Conservation (phyloP, 2,113 vertebrate genomes). For the pig (Sus scrofa) region T2T-Sscrofa CM000818.6:79948501-79949000, state of each 20-base stretch:
- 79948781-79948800: too few relatives aligned
- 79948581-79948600: not conserved
- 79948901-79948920: constrained; percentile 26
- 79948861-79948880: too few relatives aligned
- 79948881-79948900: not conserved
- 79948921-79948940: not conserved
- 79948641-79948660: not conserved
- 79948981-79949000: constrained; percentile 23
- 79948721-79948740: too few relatives aligned
- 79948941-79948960: not conserved
- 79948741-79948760: too few relatives aligned
- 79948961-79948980: not conserved
- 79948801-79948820: too few relatives aligned
- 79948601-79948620: not conserved
- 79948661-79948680: too few relatives aligned
- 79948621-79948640: not conserved
- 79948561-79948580: not conserved
- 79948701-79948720: too few relatives aligned
- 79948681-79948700: too few relatives aligned
- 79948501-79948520: not conserved
- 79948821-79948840: too few relatives aligned
- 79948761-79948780: too few relatives aligned
- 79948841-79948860: too few relatives aligned
- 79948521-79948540: constrained; percentile 15
- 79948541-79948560: not conserved